Conservation (phyloP, 2,113 vertebrate genomes). For the Larimichthys crocea region DNA sequence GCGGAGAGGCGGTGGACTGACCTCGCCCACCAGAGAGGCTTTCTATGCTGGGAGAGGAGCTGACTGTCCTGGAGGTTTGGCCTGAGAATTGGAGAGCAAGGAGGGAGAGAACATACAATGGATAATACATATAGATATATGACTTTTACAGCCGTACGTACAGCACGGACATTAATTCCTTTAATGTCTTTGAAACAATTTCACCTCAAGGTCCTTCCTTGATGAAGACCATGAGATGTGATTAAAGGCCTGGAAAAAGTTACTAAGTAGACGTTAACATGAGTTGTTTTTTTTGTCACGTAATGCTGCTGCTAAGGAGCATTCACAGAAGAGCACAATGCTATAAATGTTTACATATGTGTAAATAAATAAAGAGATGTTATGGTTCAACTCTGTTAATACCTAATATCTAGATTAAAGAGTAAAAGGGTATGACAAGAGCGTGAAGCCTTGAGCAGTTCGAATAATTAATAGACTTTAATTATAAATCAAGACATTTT, state of each 20-base stretch:
- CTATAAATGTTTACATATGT: background rate
- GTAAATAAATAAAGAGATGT: background rate
- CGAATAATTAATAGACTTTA: slow-evolving; percentile 7
- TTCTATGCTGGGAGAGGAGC: slow-evolving; percentile 94
- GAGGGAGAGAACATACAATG: background rate
- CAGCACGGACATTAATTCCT: too few species aligned
- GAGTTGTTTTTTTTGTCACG: background rate
- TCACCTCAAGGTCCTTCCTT: background rate
- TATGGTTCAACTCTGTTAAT: background rate
- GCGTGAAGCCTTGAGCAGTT: background rate
- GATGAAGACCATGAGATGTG: background rate
- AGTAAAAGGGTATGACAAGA: background rate
- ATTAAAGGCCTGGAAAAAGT: background rate
- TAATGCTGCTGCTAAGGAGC: background rate
- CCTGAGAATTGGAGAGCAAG: slow-evolving; percentile 79
- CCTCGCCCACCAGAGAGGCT: slow-evolving; percentile 90
- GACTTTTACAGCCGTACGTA: background rate
- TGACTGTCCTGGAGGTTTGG: slow-evolving; percentile 89
- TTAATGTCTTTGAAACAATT: too few species aligned
- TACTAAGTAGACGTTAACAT: background rate
- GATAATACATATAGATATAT: background rate
- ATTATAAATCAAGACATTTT: background rate
- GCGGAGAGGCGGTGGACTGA: slow-evolving; percentile 90
- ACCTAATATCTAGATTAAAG: background rate
- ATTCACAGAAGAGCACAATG: background rate